Percentiles rank a stretch among this genome's conserved stretches.
Evolutionary conservation across 2,888 invertebrate genomes (phyloP).

Genomic region (Plebejus argus): DNA sequence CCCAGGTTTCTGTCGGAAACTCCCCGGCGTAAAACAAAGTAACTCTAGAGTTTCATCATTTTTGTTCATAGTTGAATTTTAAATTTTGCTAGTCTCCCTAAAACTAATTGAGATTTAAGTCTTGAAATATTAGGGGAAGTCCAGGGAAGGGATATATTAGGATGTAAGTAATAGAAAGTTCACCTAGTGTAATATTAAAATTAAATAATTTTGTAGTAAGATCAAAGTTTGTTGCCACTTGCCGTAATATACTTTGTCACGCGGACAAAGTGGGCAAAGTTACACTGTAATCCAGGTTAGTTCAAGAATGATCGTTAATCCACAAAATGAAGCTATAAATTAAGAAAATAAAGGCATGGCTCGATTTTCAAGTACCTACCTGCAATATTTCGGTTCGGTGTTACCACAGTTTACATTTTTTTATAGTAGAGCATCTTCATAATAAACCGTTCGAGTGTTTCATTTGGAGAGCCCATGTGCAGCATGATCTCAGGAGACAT

Average conservation of each 20-base stretch:
- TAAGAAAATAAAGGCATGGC: constrained; percentile 5
- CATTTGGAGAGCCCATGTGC: too few relatives aligned
- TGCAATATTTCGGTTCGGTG: neutral
- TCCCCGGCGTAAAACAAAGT: neutral
- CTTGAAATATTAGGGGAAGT: too few relatives aligned
- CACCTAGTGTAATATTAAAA: too few relatives aligned
- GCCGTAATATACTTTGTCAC: too few relatives aligned
- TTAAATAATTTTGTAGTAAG: too few relatives aligned
- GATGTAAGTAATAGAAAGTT: too few relatives aligned
- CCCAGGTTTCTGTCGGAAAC: neutral
- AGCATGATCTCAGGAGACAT: too few relatives aligned
- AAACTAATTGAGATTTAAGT: too few relatives aligned
- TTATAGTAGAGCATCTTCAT: neutral
- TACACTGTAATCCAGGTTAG: neutral
- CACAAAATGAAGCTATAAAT: neutral
- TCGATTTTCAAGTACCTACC: neutral
- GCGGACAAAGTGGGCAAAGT: neutral
- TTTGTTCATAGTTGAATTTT: neutral
- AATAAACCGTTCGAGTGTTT: too few relatives aligned
- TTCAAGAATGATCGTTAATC: neutral
- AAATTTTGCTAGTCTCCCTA: too few relatives aligned
- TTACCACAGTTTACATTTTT: neutral
- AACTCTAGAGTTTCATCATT: neutral
- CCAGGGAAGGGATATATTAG: too few relatives aligned
- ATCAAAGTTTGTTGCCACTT: too few relatives aligned